These are phyloP conservation scores for Troides oblongomaculatus DNA, from an alignment of 2,888 invertebrate species.

Conservation along the genomic window DNA sequence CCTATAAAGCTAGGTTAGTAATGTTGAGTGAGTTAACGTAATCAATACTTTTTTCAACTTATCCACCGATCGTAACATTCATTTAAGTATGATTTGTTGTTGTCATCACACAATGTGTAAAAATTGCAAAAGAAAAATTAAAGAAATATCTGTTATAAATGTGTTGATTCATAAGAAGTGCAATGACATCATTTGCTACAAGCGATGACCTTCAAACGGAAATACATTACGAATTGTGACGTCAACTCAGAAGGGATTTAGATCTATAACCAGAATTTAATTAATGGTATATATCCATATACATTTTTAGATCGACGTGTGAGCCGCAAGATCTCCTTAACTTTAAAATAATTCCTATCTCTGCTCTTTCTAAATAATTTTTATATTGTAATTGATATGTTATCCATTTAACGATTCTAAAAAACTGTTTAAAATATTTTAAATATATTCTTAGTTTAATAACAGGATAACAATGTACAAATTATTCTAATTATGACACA, in stretches of 20 bases:
- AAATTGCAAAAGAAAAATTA: not conserved
- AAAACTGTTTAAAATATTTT: no score
- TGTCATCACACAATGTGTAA: not conserved
- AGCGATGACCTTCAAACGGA: slow-evolving; percentile 20
- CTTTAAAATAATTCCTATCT: no score
- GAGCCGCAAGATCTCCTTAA: not conserved
- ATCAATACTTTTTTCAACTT: slow-evolving; percentile 21
- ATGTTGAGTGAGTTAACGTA: slow-evolving; percentile 22
- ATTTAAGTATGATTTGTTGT: not conserved
- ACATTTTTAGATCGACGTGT: not conserved
- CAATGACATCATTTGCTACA: slow-evolving; percentile 19
- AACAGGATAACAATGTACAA: not conserved
- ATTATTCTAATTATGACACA: not conserved
- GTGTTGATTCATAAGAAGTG: slow-evolving; percentile 8
- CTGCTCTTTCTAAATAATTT: no score
- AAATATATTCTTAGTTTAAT: no score
- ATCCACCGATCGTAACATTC: slow-evolving; percentile 7
- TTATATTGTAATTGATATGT: no score
- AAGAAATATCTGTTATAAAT: not conserved
- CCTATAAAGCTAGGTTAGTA: slow-evolving; percentile 11
- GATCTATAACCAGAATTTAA: not conserved
- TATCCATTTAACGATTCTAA: no score
- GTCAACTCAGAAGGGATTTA: not conserved
- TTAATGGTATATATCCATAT: not conserved
- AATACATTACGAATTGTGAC: slow-evolving; percentile 15